Evolutionary conservation across 2,113 vertebrate species (phyloP), one percentile per base, ranked within the genome.

Genomic region (Pristiophorus japonicus): DNA sequence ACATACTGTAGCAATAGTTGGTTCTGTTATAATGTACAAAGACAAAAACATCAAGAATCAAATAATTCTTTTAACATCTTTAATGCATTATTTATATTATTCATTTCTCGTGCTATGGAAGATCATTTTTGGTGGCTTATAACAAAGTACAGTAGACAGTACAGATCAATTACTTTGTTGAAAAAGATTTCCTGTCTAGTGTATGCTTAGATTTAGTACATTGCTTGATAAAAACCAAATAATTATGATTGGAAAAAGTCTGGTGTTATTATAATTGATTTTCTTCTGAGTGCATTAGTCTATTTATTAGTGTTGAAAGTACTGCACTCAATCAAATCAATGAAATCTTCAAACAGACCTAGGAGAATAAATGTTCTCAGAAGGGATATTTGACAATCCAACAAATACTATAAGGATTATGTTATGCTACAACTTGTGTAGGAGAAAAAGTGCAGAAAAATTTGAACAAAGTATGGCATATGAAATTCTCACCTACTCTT

Each of bases 291-390:
- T 65, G n/a, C 59, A 63, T 93, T 93, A 65, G 30, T 93, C 62
- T 93, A 93, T 42, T 93, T 65, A 93, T 93, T 93, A 93, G 90
- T 93, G 34, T 93, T 65, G 90, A 62, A 92, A 92, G 59, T 63
- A 92, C 30, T 92, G 90, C 42, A 63, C 59, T 65, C 62, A 93
- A 93, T 93, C 90, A 92, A 92, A 92, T 63, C 90, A 92, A 92
- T 92, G 90, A 62, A 92, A 92, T 63, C 18, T 90, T 92, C 59
- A 92, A 91, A 91, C 88, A 63, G 55, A 90, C 87, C 51, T 59
- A 90, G 12, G 90, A 93, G 34, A 93, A 92, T 65, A 92, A 92
- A 63, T 38, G 90, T 38, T 38, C 62, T 63, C 30, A 92, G 59
- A 42, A 65, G 45, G 12, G 14, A 30, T 34, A 55, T 59, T 90